Base-by-base conservation (phyloP, 2,113 vertebrate genomes). In the Pachyramphus minor region DNA sequence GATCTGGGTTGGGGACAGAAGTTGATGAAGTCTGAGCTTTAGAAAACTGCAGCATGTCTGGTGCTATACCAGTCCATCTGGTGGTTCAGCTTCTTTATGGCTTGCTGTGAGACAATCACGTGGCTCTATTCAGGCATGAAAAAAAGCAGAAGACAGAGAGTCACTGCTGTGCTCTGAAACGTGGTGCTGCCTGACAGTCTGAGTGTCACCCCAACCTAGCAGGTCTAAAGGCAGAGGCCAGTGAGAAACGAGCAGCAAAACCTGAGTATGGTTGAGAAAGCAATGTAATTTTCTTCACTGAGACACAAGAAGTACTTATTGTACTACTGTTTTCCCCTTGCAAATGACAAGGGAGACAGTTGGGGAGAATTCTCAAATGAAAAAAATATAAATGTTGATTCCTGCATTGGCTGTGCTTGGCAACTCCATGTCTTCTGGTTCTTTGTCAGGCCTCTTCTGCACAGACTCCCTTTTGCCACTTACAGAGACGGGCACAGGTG, bases 51-150 rank as follows among this genome's bases (percentile, higher is more conserved):
- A 64, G 60, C 0, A 0, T 92, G 85, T 27, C 56, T 78, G 68
- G 52, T 85, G 87, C 72, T 95, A 68, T 68, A 77, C 42, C 82
- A 47, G 84, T 86, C 87, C 87, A 66, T 92, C 82, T 94, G 85
- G 79, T 91, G 63, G 55, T 74, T 91, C 72, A 24, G 42, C 49
- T 67, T 84, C 85, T 93, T 89, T 67, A 58, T 52, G 47, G 5
- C 79, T 94, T 92, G 85, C 87, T 94, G 63, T 52, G 83, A 88
- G 79, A 75, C 82, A 79, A 72, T 52, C 2, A 4, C 79, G 74
- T 0, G 0, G 56, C 68, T 92, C 83, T 30, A 13, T 60, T 88
- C 72, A 68, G 0, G 0, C 66, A 53, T 37, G 39, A 47, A 55
- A 69, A 69, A 58, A 92, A 71, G 31, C 45, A 31, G 77, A 59